These are phyloP conservation scores for Ypsolopha sequella DNA, from an alignment of 2,888 invertebrate species.

Conservation along the genomic window DNA sequence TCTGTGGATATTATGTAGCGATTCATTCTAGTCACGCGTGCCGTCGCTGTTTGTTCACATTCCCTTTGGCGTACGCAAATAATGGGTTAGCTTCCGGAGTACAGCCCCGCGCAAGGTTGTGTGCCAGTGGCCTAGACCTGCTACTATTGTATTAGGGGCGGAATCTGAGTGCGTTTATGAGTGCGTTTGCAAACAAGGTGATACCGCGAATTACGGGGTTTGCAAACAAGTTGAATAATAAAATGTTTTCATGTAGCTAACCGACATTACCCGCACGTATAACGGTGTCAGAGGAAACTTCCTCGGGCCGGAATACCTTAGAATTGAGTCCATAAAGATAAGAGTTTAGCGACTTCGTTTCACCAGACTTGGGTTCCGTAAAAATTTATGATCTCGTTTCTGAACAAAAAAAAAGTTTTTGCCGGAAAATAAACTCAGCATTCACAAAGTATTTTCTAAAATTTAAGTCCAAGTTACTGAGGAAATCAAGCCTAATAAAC, in stretches of 20 bases:
- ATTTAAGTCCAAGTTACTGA: no score
- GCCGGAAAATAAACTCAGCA: no score
- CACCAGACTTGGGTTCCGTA: constrained; percentile 29
- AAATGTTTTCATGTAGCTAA: background rate
- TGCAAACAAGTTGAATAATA: background rate
- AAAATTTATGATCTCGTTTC: constrained; percentile 44
- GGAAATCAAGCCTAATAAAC: no score
- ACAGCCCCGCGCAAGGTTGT: constrained; percentile 12
- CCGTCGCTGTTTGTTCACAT: constrained; percentile 52
- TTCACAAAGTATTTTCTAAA: no score
- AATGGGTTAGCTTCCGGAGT: constrained; percentile 43
- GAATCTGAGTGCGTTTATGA: no score
- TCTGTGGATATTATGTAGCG: constrained; percentile 31
- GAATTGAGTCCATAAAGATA: constrained; percentile 47
- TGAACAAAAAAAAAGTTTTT: constrained; percentile 15
- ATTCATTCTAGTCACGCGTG: constrained; percentile 57
- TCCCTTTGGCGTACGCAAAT: constrained; percentile 47
- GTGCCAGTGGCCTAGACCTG: background rate
- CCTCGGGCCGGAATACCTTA: constrained; percentile 34
- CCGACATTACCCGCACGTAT: background rate
- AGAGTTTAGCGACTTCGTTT: constrained; percentile 39
- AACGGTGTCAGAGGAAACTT: background rate
- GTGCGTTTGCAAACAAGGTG: no score
- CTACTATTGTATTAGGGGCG: background rate
- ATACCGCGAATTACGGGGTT: background rate